phyloP scores from a whole-genome alignment of 2,113 vertebrate genomes.

The Noturus placidus region DNA sequence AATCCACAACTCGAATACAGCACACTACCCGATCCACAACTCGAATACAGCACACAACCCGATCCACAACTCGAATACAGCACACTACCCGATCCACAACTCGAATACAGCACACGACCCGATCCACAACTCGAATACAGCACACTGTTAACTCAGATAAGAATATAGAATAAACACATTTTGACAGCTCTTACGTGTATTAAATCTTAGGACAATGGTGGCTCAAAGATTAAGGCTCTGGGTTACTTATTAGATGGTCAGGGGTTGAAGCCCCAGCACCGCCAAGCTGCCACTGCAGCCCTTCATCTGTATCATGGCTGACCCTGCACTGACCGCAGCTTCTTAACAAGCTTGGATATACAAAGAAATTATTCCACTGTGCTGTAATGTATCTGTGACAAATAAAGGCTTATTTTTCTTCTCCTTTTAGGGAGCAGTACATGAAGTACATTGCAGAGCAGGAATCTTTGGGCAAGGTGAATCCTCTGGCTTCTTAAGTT shows the following conservation, averaged over 20 bases:
- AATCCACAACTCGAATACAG: not conserved
- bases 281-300: no score
- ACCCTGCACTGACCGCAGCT: no score
- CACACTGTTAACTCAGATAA: not conserved
- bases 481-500: slow-evolving; percentile 38
- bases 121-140: not conserved
- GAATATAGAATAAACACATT: not conserved
- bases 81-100: not conserved
- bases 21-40: not conserved
- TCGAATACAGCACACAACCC: not conserved
- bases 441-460: slow-evolving; percentile 90
- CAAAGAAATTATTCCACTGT: no score
- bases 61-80: not conserved
- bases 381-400: no score
- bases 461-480: slow-evolving; percentile 96
- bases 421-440: slow-evolving; percentile 84
- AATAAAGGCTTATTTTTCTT: no score
- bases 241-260: no score
- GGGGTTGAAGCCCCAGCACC: no score
- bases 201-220: no score
- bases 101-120: not conserved
- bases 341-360: no score
- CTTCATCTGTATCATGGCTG: no score
- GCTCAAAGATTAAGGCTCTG: no score
- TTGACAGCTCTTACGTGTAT: not conserved